Base-by-base conservation (phyloP, 2,888 invertebrate genomes). In the Halictus quadricinctus region DNA sequence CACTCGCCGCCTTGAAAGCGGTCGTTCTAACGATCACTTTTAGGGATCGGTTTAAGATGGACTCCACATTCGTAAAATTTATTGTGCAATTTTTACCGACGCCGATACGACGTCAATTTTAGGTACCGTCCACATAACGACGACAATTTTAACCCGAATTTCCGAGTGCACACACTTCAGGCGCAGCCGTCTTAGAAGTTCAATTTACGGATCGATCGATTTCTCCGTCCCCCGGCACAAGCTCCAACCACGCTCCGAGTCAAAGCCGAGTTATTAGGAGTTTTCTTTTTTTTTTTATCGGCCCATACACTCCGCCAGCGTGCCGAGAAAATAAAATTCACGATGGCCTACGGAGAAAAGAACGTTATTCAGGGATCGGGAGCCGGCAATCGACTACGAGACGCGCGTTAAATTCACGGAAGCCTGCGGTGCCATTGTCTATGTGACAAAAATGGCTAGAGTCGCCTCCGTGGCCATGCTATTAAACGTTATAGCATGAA, bases 31-130 rank as follows among this genome's bases (percentile, higher is more conserved):
- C 60, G 64, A n/a, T 29, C 60, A n/a, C 18, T 36, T 15, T 2
- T 25, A 41, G 64, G 43, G n/a, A 72, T 70, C 29, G 54, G 21
- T 43, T 5, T 60, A 66, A 80, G 46, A 72, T 80, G 50, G n/a
- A 46, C 15, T 18, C 29, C 66, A 18, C 36, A 25, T 74, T 54
- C 58, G 70, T 80, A 72, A 85, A 81, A 86, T 87, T 86, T 83
- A 86, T 79, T 66, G 64, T 29, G 43, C 78, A 87, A 87, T 86
- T 86, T 89, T 86, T 86, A 89, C 83, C 72, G 76, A 18, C 43
- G 12, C 18, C 36, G 46, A 75, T 72, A 80, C 70, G 72, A 50
- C 77, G 73, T 64, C 72, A 72, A 25, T 69, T 86, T 79, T 69
- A 70, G 36, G 69, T 54, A 15, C 54, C 36, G n/a, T 64, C 72